A percentile compares a stretch with the other conserved stretches of the same genome.
Evolutionary conservation across 1,140 invertebrate species (phyloP).

Genomic region (Drosophila equinoxialis): DNA sequence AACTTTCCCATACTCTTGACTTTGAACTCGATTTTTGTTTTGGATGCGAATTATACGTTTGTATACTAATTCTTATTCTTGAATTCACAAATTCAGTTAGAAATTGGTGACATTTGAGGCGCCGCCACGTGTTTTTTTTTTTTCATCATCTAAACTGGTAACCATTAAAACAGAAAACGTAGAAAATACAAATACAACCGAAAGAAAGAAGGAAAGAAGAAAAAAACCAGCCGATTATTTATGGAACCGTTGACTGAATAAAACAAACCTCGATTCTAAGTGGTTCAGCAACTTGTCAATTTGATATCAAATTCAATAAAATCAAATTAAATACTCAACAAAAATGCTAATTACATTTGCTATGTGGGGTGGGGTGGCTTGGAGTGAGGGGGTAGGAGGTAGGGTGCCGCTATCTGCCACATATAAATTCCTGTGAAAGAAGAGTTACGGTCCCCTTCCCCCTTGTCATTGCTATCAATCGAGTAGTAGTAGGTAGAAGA

Average conservation of each 20-base stretch:
- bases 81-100: no score
- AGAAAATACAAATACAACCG: neutral
- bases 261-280: conserved; percentile 54
- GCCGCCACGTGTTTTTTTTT: conserved; percentile 6
- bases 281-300: conserved; percentile 74
- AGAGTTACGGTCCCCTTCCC: neutral
- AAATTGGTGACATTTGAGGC: conserved; percentile 3
- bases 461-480: neutral
- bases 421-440: conserved; percentile 46
- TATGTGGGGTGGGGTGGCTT: conserved; percentile 3
- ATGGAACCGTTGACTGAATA: conserved; percentile 31
- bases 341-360: conserved; percentile 69
- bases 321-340: conserved; percentile 79
- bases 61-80: neutral
- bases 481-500: conserved; percentile 27
- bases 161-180: conserved; percentile 18
- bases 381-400: conserved; percentile 8
- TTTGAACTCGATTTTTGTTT: neutral
- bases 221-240: conserved; percentile 14
- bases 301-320: conserved; percentile 79
- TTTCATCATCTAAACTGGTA: conserved; percentile 9
- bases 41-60: neutral
- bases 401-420: conserved; percentile 19
- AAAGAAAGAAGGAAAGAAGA: neutral
- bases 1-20: conserved; percentile 42